Percentiles rank a stretch among this genome's conserved stretches.
Conservation (phyloP, 2,888 invertebrate species). For the Diarsia dahlii region DNA sequence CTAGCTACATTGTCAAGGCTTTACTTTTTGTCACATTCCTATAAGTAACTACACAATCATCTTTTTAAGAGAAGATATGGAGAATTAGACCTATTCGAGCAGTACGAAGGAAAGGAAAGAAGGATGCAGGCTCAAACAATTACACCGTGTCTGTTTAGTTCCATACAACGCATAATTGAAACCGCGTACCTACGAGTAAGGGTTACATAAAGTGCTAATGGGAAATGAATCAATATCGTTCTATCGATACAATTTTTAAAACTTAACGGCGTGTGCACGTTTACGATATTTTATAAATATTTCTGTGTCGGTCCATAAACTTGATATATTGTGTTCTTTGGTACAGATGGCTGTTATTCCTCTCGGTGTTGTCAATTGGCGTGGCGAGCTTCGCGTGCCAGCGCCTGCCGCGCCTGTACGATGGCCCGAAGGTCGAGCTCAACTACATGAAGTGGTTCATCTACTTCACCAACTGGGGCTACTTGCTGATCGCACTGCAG, state of each 20-base stretch:
- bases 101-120: neutral
- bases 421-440: constrained; percentile 80
- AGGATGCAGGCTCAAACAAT: neutral
- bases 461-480: constrained; percentile 94
- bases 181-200: neutral
- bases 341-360: constrained; percentile 89
- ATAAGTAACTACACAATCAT: neutral
- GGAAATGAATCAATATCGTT: neutral
- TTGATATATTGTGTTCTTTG: neutral
- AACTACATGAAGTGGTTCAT: constrained; percentile 92
- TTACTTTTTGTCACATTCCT: neutral
- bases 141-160: neutral
- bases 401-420: constrained; percentile 80
- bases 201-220: neutral
- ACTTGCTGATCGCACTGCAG: constrained; percentile 90
- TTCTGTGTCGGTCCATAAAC: neutral
- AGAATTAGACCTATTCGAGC: neutral
- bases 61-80: neutral
- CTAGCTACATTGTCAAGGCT: neutral
- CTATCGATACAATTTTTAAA: neutral
- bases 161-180: neutral
- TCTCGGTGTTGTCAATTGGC: constrained; percentile 85
- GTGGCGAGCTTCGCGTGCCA: constrained; percentile 87
- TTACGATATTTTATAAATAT: neutral
- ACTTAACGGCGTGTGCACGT: constrained; percentile 4